These are phyloP conservation scores for Eciton burchellii DNA, from an alignment of 1,140 invertebrate species.

Conservation along the genomic window DNA sequence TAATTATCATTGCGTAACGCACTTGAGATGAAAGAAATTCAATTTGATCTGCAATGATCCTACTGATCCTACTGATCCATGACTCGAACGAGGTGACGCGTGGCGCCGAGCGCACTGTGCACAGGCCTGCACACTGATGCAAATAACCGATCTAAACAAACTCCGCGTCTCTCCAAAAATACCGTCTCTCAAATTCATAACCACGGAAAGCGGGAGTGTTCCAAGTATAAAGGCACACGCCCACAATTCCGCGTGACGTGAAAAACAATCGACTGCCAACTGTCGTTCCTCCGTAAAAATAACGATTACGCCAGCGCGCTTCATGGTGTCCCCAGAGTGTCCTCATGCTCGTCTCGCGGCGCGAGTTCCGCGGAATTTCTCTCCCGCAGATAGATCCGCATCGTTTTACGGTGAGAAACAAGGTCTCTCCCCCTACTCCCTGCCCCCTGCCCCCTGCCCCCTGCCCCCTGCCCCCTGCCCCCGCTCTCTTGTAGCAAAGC, in stretches of 20 bases:
- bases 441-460: no score
- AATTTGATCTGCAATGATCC: no score
- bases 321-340: no score
- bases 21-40: no score
- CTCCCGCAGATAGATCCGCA: no score
- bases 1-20: no score
- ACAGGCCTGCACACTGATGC: slow-evolving; percentile 65
- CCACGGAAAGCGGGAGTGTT: slow-evolving; percentile 12
- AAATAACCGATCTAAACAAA: slow-evolving; percentile 76
- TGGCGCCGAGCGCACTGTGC: slow-evolving; percentile 19
- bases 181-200: slow-evolving; percentile 47
- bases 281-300: slow-evolving; percentile 19
- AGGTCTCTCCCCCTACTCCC: background rate
- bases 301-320: slow-evolving; percentile 26
- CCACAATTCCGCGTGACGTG: background rate
- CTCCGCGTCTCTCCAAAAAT: slow-evolving; percentile 69
- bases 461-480: no score
- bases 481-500: background rate
- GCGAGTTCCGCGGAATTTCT: background rate
- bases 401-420: background rate
- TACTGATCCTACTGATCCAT: no score
- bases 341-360: no score
- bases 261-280: background rate
- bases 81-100: background rate
- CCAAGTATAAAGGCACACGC: slow-evolving; percentile 22